Base-by-base conservation (phyloP, 2,888 invertebrate species). In the Harpalus rufipes region DNA sequence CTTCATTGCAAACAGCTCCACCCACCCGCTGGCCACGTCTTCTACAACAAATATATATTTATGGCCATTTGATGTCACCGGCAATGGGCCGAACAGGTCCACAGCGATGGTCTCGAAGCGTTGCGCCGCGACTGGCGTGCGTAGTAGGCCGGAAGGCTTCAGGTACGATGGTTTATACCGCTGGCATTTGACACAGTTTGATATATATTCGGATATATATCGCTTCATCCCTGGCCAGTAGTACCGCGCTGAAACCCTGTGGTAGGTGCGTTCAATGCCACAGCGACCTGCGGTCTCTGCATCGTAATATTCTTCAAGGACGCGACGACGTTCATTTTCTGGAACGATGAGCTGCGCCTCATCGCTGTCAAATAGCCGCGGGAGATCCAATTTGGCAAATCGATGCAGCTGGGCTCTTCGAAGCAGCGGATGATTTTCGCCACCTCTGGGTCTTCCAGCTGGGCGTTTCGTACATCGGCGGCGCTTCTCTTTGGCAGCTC, bases 1-100 rank as follows among this genome's bases (percentile, higher is more conserved):
- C 7, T 86, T 80, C 0, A 90, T 74, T 0, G 89, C 86, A 63
- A 90, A 89, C 1, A 90, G 51, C 63, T 90, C 90, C 5, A 89
- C 87, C 89, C 89, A 90, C 25, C 58, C 44, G 18, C 72, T 63
- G n/a, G 68, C 59, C 1, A 80, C 80, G 58, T 84, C 85, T 56
- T 85, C 80, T 25, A 85, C 25, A n/a, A 56, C 76, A 16, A 84
- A 80, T 78, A 87, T 86, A 58, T 88, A 87, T 12, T 21, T 84
- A 76, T 58, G 85, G 56, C 4, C 85, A 83, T 4, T 18, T 61
- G 18, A 18, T 1, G 7, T 85, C 79, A 8, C 7, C 10, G 85
- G 86, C 21, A 76, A 14, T 1, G 51, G 78, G 7, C 51, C 0
- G 78, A 89, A 89, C 0, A 89, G 39, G 25, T 89, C 89, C 8